Conservation (phyloP, 2,797 vertebrate genomes). For the Tragelaphus eurycerus region DNA sequence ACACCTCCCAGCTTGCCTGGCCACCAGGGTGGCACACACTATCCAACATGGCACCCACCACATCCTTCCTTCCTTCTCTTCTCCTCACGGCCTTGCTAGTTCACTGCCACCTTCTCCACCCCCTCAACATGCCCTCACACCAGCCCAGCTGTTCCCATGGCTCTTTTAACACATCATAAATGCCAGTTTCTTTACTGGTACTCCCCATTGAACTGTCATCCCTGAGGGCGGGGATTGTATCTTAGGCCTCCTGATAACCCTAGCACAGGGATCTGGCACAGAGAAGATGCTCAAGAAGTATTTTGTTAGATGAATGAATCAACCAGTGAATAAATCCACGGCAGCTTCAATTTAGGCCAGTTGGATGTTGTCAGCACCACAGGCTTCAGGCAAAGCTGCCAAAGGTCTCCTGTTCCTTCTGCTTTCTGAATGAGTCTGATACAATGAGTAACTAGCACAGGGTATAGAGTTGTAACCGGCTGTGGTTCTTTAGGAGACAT, state of each 20-base stretch:
- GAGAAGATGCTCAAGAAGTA: neutral
- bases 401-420: neutral
- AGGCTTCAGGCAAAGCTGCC: neutral
- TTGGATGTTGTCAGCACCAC: neutral
- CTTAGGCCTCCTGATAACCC: neutral
- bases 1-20: neutral
- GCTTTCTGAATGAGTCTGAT: neutral
- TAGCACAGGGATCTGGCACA: neutral
- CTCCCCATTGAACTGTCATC: neutral
- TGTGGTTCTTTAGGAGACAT: neutral
- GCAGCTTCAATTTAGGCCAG: neutral
- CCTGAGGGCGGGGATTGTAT: neutral
- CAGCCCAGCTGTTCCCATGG: neutral
- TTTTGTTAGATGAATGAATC: neutral
- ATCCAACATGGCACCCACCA: neutral
- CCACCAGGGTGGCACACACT: neutral
- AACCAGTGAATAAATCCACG: neutral
- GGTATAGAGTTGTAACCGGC: neutral
- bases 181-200: neutral
- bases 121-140: neutral
- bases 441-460: too few species aligned
- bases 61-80: neutral
- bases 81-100: neutral
- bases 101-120: neutral
- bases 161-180: neutral